phyloP scores from a whole-genome alignment of 2,113 vertebrate genomes.

The Brachirus orientalis region DNA sequence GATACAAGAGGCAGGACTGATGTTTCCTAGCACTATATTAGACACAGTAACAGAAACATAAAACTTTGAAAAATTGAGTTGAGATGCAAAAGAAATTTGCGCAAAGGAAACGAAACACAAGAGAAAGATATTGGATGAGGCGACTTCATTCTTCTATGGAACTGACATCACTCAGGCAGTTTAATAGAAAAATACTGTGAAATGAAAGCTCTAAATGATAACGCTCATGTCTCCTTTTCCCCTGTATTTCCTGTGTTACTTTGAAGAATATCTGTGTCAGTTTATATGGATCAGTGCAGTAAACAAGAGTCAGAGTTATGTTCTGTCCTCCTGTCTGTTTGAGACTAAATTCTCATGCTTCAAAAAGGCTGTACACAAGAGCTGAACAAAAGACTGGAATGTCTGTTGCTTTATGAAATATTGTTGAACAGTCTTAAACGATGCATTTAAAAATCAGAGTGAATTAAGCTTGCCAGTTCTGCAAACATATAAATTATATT shows the following conservation, averaged over 20 bases:
- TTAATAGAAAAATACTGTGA: conserved; percentile 1
- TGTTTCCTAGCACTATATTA: conserved; percentile 8
- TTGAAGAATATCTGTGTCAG: conserved; percentile 6
- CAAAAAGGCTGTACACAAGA: not conserved
- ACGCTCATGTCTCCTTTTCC: not conserved
- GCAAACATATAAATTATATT: conserved; percentile 13
- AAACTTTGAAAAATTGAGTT: conserved; percentile 2
- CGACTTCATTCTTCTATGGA: conserved; percentile 9
- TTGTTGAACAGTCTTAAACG: not conserved
- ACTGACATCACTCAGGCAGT: conserved; percentile 15
- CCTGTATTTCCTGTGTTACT: not conserved
- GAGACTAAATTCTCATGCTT: not conserved
- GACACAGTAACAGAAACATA: conserved; percentile 10
- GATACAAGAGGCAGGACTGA: conserved; percentile 22
- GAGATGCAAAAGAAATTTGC: not conserved
- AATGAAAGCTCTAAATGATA: conserved; percentile 23
- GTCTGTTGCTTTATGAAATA: not conserved
- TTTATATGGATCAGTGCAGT: conserved; percentile 6
- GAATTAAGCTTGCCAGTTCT: not conserved
- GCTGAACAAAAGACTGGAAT: not conserved
- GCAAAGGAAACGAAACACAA: conserved; percentile 5
- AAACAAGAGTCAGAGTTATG: not conserved
- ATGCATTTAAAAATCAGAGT: not conserved
- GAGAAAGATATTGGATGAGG: conserved; percentile 18
- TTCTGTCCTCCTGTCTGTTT: not conserved